Percentiles rank a stretch among this genome's conserved stretches.
These are phyloP conservation scores for Plemyria rubiginata DNA, from an alignment of 2,888 invertebrate genomes.

Conservation along the genomic window DNA sequence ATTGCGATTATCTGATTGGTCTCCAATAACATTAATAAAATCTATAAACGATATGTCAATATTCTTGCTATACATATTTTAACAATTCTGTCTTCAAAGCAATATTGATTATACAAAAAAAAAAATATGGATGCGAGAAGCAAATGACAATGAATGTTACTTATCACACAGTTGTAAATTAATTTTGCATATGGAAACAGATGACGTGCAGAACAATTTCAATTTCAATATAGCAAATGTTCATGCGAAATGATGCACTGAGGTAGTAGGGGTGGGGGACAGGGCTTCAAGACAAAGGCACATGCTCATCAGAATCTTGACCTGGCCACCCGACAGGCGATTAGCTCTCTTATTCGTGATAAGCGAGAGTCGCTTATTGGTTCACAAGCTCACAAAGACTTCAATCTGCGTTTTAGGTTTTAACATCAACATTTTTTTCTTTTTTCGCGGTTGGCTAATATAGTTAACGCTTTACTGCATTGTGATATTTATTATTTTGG, in stretches of 20 bases:
- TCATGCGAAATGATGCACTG: slow-evolving; percentile 55
- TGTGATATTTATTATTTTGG: not conserved
- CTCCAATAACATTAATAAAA: slow-evolving; percentile 14
- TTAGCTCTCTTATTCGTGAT: slow-evolving; percentile 36
- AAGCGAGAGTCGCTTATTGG: slow-evolving; percentile 38
- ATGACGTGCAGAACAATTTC: slow-evolving; percentile 45
- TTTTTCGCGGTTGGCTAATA: slow-evolving; percentile 13
- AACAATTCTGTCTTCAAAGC: not conserved
- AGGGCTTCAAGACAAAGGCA: slow-evolving; percentile 58
- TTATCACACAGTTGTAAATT: slow-evolving; percentile 32
- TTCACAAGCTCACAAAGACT: slow-evolving; percentile 32
- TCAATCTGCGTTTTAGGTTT: slow-evolving; percentile 44
- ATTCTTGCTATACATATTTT: not conserved
- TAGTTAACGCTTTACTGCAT: slow-evolving; percentile 5
- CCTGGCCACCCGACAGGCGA: slow-evolving; percentile 45
- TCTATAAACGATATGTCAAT: slow-evolving; percentile 1
- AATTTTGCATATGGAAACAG: slow-evolving; percentile 40
- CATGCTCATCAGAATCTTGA: slow-evolving; percentile 60
- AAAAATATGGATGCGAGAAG: slow-evolving; percentile 10
- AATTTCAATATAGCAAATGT: slow-evolving; percentile 50
- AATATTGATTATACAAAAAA: not conserved
- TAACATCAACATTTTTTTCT: slow-evolving; percentile 51
- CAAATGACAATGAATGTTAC: slow-evolving; percentile 21
- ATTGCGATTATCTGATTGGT: slow-evolving; percentile 20
- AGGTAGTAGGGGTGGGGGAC: slow-evolving; percentile 37